Evolutionary conservation across 2,888 invertebrate genomes (phyloP).

Genomic region (Megastigmus dorsalis): DNA sequence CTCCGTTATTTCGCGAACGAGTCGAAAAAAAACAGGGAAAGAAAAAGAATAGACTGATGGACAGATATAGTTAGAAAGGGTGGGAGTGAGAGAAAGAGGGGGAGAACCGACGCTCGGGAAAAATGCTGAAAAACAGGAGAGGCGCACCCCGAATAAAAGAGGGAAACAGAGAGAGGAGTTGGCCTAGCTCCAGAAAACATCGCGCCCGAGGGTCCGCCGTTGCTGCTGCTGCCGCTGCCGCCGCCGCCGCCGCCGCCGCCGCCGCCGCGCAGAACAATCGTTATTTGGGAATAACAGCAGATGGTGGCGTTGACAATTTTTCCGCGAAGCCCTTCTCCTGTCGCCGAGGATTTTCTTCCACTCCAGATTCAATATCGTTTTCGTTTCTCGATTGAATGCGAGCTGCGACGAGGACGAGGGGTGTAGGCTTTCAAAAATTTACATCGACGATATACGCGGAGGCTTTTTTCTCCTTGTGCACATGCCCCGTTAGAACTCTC

Average conservation of each 20-base stretch:
- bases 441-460: background rate
- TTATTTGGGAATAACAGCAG: conserved; percentile 51
- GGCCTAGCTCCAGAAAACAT: conserved; percentile 48
- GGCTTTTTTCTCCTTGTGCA: too few species aligned
- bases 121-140: conserved; percentile 35
- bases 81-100: background rate
- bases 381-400: background rate
- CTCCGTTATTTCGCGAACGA: conserved; percentile 50
- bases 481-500: too few species aligned
- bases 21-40: background rate
- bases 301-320: conserved; percentile 49
- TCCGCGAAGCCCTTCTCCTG: conserved; percentile 5
- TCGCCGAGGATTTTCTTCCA: background rate
- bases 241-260: background rate
- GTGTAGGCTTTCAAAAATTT: background rate
- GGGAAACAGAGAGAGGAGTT: conserved; percentile 16
- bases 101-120: conserved; percentile 11
- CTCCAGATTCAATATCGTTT: conserved; percentile 2
- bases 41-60: conserved; percentile 6
- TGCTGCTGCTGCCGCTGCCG: background rate
- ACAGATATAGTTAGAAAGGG: conserved; percentile 3
- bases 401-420: background rate
- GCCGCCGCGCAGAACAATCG: conserved; percentile 43
- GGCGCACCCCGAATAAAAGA: background rate
- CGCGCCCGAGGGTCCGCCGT: conserved; percentile 31